Percentiles rank a stretch among this genome's conserved stretches.
Evolutionary conservation across 64 coral and sea anemone species (phyloP).

Genomic region (Montipora cactus): DNA sequence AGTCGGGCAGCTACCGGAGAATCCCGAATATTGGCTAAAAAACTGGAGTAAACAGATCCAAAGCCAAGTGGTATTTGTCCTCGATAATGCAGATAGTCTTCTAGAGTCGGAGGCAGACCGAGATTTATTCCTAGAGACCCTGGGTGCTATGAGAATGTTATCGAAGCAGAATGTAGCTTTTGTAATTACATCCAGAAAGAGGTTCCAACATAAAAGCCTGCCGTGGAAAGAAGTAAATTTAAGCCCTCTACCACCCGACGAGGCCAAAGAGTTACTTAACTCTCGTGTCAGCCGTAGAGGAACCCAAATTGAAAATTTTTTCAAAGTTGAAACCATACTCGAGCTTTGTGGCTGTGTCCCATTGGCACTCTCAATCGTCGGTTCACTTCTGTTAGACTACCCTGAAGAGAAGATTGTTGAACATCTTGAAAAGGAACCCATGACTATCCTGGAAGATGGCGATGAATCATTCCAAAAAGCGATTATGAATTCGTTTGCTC

Average conservation of each 20-base stretch:
- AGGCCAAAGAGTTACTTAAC: not conserved
- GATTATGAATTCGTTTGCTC: slow-evolving; percentile 25
- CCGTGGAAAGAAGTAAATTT: not conserved
- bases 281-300: not conserved
- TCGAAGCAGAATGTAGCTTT: slow-evolving; percentile 21
- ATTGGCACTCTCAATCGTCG: slow-evolving; percentile 62
- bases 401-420: not conserved
- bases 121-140: not conserved
- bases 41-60: slow-evolving; percentile 11
- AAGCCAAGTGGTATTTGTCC: not conserved
- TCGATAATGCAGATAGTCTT: slow-evolving; percentile 35
- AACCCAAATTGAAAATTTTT: not conserved
- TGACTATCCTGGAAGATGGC: slow-evolving; percentile 4
- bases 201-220: accelerated
- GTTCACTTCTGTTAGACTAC: slow-evolving; percentile 40
- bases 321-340: not conserved
- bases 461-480: not conserved
- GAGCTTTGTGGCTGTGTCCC: slow-evolving; percentile 56
- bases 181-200: not conserved
- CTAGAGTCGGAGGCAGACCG: not conserved
- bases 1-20: not conserved
- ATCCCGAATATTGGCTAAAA: not conserved
- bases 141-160: not conserved
- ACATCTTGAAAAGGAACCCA: not conserved
- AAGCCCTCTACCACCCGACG: not conserved